phyloP scores from a whole-genome alignment of 2,113 vertebrate species.

The Oreochromis aureus region DNA sequence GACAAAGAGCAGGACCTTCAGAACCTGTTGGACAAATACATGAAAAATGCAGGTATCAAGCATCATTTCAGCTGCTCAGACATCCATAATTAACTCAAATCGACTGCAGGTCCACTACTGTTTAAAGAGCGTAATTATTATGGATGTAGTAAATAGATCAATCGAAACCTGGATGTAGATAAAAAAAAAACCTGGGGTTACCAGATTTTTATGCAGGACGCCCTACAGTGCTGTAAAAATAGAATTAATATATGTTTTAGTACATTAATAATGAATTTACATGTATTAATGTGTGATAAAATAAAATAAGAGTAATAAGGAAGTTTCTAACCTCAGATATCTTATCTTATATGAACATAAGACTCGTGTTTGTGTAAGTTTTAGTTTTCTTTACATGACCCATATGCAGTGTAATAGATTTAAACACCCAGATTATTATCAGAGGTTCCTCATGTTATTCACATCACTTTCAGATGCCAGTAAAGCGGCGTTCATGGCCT shows the following conservation, averaged over 20 bases:
- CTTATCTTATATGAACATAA: background rate
- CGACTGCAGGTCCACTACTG: background rate
- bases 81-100: background rate
- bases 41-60: constrained; percentile 91
- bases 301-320: background rate
- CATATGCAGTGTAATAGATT: background rate
- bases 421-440: background rate
- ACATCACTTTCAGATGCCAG: constrained; percentile 82
- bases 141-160: background rate
- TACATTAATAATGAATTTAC: background rate
- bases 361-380: background rate
- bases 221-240: background rate
- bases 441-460: background rate
- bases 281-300: background rate
- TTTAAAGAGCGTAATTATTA: background rate
- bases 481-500: constrained; percentile 92
- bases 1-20: constrained; percentile 98
- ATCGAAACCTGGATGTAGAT: background rate
- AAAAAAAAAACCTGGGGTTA: background rate
- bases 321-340: background rate
- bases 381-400: background rate
- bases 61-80: background rate
- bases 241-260: background rate
- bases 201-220: background rate
- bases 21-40: constrained; percentile 94